A percentile compares a stretch with the other conserved stretches of the same genome.
phyloP scores from a whole-genome alignment of 2,888 invertebrate genomes.

The Eudemis profundana region DNA sequence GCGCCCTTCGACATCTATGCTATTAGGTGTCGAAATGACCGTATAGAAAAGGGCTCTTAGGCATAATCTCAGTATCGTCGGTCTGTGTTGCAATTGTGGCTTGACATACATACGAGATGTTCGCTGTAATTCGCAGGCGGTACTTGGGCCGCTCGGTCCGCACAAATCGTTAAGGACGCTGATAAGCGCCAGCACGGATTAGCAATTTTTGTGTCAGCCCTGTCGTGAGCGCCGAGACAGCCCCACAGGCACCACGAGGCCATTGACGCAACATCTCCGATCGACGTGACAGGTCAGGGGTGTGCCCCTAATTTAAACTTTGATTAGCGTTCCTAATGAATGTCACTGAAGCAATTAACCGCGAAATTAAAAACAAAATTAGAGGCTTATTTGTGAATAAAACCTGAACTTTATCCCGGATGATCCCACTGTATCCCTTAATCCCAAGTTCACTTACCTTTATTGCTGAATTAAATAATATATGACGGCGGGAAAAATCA shows the following conservation, averaged over 20 bases:
- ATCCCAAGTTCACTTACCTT: constrained; percentile 77
- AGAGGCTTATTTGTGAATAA: not conserved
- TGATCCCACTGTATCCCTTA: constrained; percentile 62
- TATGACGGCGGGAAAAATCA: constrained; percentile 80
- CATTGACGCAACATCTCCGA: constrained; percentile 40
- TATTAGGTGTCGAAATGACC: constrained; percentile 58
- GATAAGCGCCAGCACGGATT: constrained; percentile 34
- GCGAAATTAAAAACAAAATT: not conserved
- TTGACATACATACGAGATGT: constrained; percentile 76
- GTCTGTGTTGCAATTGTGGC: constrained; percentile 69
- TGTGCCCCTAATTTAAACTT: constrained; percentile 36
- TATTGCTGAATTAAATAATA: constrained; percentile 69
- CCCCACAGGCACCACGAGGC: constrained; percentile 1
- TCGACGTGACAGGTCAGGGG: constrained; percentile 41
- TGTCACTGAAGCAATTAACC: constrained; percentile 27
- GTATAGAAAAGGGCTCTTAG: constrained; percentile 77
- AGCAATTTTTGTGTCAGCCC: constrained; percentile 40
- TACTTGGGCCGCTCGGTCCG: constrained; percentile 54
- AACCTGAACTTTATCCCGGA: constrained; percentile 50
- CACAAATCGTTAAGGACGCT: constrained; percentile 38
- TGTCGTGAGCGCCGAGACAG: constrained; percentile 30
- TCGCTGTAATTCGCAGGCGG: constrained; percentile 62
- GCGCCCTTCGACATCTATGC: constrained; percentile 35
- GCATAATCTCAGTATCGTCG: constrained; percentile 66
- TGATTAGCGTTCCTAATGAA: constrained; percentile 30